Percentiles rank a stretch among this genome's conserved stretches.
Conservation (phyloP, 2,113 vertebrate genomes). For the Struthidea cinerea region DNA sequence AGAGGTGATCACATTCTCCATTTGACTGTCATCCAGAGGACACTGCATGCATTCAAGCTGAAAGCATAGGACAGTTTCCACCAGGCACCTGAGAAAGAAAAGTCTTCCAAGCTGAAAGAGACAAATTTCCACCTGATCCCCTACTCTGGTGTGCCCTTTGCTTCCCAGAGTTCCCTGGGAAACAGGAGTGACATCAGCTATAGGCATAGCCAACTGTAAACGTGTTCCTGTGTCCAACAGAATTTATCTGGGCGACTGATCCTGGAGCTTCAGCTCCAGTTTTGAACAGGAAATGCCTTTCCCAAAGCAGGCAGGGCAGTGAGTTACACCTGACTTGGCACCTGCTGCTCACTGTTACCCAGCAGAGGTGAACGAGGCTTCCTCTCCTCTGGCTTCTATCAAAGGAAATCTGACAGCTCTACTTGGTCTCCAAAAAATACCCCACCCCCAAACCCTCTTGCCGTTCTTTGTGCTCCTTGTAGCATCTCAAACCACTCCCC, state of each 20-base stretch:
- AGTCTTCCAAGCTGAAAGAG: constrained; percentile 18
- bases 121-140: background rate
- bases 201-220: constrained; percentile 47
- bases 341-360: background rate
- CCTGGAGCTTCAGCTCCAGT: constrained; percentile 16
- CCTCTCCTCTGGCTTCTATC: background rate
- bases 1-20: constrained; percentile 45
- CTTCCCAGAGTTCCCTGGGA: constrained; percentile 2
- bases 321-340: background rate
- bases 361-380: background rate
- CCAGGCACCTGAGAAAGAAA: constrained; percentile 53
- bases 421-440: background rate
- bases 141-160: background rate
- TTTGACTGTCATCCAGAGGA: constrained; percentile 52
- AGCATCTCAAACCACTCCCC: background rate
- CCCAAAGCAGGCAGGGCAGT: background rate
- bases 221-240: background rate
- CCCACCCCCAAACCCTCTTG: background rate
- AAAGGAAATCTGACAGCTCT: background rate
- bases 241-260: background rate
- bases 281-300: background rate
- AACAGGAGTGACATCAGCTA: constrained; percentile 7
- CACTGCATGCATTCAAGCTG: constrained; percentile 45
- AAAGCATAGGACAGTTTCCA: constrained; percentile 46
- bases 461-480: background rate